Evolutionary conservation across 1,140 invertebrate genomes (phyloP), one percentile per base, ranked within the genome.

Genomic region (Cheumatopsyche charites): DNA sequence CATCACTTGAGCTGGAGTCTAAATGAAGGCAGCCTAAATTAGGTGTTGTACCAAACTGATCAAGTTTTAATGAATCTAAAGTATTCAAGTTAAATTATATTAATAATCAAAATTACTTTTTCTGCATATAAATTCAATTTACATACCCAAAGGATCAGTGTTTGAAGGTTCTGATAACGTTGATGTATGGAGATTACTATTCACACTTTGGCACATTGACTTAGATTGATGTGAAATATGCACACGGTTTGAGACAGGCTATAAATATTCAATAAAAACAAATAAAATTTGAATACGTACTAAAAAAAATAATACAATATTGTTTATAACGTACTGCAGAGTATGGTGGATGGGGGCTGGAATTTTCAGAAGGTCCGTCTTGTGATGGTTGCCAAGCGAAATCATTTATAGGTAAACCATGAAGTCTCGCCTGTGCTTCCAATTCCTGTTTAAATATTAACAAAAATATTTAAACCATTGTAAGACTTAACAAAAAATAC

Each of bases 391-490:
- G 83, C 86, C 85, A 87, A 58, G 79, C 84, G 70, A 86, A 86
- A 62, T 89, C 88, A 6, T 86, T 81, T 23, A 90, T 77, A 3
- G 89, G 86, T 47, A 92, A 79, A 1, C 89, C 90, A 77, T 92
- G 89, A 29, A 89, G 82, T 76, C 90, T 88, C 0, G 89, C 90
- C 76, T 91, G 88, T 26, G 89, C 78, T 80, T 92, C 91, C 71
- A 92, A 79, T 78, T 92, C 90, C 87, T 92, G 82, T 36, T 36
- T 3, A 36, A 36, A 36, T 36, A 36, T 36, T 36, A 36, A 36
- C 75, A 36, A 36, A 36, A 36, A 3, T 36, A 36, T 4, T 36
- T 3, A 36, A 36, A n/a, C n/a, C n/a, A n/a, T n/a, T n/a, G n/a
- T n/a, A n/a, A n/a, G n/a, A n/a, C n/a, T n/a, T n/a, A n/a, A n/a